These are phyloP conservation scores for Percopsis transmontana DNA, from an alignment of 2,113 vertebrate genomes.

Conservation along the genomic window DNA sequence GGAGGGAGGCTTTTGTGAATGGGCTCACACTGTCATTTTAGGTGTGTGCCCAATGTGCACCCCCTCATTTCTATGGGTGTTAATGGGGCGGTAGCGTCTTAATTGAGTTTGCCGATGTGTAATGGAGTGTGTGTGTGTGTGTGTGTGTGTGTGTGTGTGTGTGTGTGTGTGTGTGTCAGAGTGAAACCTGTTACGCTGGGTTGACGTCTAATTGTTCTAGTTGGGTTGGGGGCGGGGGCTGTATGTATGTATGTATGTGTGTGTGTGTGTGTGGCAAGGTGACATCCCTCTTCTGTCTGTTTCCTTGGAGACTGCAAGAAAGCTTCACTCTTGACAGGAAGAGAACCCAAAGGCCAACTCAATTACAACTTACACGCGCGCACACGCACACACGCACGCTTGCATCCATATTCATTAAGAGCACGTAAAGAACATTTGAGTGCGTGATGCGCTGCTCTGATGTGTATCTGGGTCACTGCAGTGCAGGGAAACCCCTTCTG, in stretches of 20 bases:
- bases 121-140: slow-evolving; percentile 57
- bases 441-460: slow-evolving; percentile 17
- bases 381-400: slow-evolving; percentile 8
- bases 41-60: slow-evolving; percentile 7
- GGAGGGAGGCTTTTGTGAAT: too few relatives aligned
- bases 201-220: slow-evolving; percentile 7
- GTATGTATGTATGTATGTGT: slow-evolving; percentile 4
- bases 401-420: slow-evolving; percentile 33
- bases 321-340: slow-evolving; percentile 53
- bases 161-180: slow-evolving; percentile 41
- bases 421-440: slow-evolving; percentile 15
- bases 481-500: not conserved
- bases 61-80: slow-evolving; percentile 56
- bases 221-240: not conserved
- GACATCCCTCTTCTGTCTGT: slow-evolving; percentile 62
- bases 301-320: slow-evolving; percentile 74
- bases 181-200: not conserved
- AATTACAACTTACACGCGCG: slow-evolving; percentile 33
- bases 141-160: slow-evolving; percentile 54
- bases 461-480: slow-evolving; percentile 26
- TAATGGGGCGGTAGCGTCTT: slow-evolving; percentile 67
- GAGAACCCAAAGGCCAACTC: slow-evolving; percentile 60
- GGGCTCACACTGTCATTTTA: too few relatives aligned
- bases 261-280: slow-evolving; percentile 34
- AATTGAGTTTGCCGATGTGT: slow-evolving; percentile 64